These are phyloP conservation scores for Strigamia maritima DNA, from an alignment of 2,888 invertebrate species.

Conservation along the genomic window DNA sequence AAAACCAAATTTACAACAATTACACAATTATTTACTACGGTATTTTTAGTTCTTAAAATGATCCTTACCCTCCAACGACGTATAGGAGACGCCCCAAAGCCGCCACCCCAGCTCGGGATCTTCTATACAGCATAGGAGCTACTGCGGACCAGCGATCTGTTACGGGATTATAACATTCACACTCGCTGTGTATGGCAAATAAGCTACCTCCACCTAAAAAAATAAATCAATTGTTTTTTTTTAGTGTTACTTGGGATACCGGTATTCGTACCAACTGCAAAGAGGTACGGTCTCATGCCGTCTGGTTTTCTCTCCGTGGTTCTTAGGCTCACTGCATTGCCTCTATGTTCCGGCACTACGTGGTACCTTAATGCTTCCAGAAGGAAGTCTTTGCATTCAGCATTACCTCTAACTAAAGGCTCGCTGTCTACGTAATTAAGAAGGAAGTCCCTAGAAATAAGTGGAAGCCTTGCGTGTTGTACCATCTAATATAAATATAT, in stretches of 20 bases:
- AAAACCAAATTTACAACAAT: conserved; percentile 5
- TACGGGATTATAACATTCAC: conserved; percentile 67
- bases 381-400: conserved; percentile 63
- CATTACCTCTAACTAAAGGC: conserved; percentile 62
- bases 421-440: conserved; percentile 67
- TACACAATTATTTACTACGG: too few relatives aligned
- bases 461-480: conserved; percentile 63
- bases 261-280: conserved; percentile 58
- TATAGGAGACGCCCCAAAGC: conserved; percentile 63
- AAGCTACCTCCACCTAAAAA: conserved; percentile 63
- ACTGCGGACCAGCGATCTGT: conserved; percentile 64
- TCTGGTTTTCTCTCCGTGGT: conserved; percentile 65
- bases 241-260: neutral
- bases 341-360: conserved; percentile 64
- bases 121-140: conserved; percentile 63
- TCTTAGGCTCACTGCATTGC: conserved; percentile 61
- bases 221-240: neutral
- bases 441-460: conserved; percentile 64
- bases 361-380: conserved; percentile 70
- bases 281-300: conserved; percentile 65
- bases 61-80: conserved; percentile 66
- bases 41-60: too few relatives aligned
- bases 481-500: conserved; percentile 55
- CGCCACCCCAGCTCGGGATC: conserved; percentile 65
- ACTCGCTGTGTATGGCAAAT: conserved; percentile 69